phyloP scores from a whole-genome alignment of 1,140 invertebrate species.

The Uloborus diversus region DNA sequence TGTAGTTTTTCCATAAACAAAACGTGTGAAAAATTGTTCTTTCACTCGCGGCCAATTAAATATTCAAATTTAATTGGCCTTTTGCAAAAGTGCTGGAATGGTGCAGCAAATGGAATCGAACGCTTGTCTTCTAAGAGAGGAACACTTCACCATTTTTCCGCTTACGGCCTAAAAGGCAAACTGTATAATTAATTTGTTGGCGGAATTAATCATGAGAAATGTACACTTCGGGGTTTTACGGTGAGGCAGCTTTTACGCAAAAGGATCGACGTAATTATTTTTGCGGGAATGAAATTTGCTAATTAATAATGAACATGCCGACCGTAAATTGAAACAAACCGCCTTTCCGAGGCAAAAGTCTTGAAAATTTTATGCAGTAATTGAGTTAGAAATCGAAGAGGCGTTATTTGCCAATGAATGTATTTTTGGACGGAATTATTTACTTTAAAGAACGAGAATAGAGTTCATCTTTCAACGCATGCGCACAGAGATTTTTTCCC shows the following conservation, averaged over 20 bases:
- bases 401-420: neutral
- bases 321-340: slow-evolving; percentile 50
- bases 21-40: neutral
- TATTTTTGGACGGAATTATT: too few species aligned
- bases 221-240: slow-evolving; percentile 47
- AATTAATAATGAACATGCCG: slow-evolving; percentile 46
- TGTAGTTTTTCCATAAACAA: too few species aligned
- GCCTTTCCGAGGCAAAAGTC: slow-evolving; percentile 5
- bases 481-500: too few species aligned
- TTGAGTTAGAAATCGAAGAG: slow-evolving; percentile 41
- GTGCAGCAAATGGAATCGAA: neutral
- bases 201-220: slow-evolving; percentile 52
- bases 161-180: slow-evolving; percentile 34
- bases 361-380: slow-evolving; percentile 48
- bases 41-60: slow-evolving; percentile 14
- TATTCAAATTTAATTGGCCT: slow-evolving; percentile 46
- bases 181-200: slow-evolving; percentile 53
- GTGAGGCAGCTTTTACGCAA: slow-evolving; percentile 36
- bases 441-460: too few species aligned
- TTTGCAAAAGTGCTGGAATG: too few species aligned
- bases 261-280: slow-evolving; percentile 45
- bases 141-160: neutral
- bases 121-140: neutral
- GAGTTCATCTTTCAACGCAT: too few species aligned
- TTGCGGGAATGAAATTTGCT: slow-evolving; percentile 44